Evolutionary conservation across 2,113 vertebrate species (phyloP), one percentile per base, ranked within the genome.

Genomic region (Clarias gariepinus): DNA sequence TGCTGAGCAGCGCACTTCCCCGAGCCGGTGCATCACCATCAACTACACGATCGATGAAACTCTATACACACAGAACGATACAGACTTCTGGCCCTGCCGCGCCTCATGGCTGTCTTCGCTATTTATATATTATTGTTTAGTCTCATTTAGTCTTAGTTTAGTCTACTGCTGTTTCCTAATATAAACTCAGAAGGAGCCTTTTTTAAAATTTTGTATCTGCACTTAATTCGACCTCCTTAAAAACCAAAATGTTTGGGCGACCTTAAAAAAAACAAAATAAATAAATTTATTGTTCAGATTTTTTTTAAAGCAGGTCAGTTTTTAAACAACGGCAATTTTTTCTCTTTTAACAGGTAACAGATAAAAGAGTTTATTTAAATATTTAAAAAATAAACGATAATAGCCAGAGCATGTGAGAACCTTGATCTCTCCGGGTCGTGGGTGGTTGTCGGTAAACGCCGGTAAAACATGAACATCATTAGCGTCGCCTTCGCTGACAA

Each of bases 21-120:
- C 68, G n/a, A 82, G 57, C 68, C 68, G 66, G 69, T 82, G 80
- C 68, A 87, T 64, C 79, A 74, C 79, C 79, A 64, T 87, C 79
- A 87, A 82, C 68, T 64, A 87, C 69, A 5, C 41, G 68, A 87
- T 82, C 85, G 33, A 82, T 82, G 79, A 86, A 82, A 74, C 36
- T 63, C 80, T 74, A 87, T 71, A 76, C 57, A 76, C 55, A 33
- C 18, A 23, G n/a, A 82, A n/a, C 0, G 58, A 55, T 64, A 79
- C 64, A 73, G 79, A 71, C 23, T 60, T 71, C 30, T 30, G 73
- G 69, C 83, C 55, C 57, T 21, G 25, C 57, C 25, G 78, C 78
- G 36, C 57, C 57, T 61, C 78, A 81, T 36, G 25, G 18, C 64
- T 55, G 61, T 55, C 63, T 55, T 69, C 21, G 19, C 61, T 69